Conservation (phyloP, 2,113 vertebrate species). For the Platichthys stellatus region DNA sequence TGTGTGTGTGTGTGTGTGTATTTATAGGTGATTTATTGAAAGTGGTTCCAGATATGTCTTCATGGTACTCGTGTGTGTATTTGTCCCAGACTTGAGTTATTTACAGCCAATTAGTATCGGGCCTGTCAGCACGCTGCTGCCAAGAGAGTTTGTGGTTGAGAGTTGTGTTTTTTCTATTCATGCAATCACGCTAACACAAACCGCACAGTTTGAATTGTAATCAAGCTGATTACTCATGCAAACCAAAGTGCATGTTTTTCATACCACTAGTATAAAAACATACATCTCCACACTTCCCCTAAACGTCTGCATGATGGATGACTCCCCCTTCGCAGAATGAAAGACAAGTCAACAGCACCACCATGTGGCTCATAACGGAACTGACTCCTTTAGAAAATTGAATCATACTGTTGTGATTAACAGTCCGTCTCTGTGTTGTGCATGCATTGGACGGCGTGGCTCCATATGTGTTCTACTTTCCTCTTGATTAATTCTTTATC, state of each 20-base stretch:
- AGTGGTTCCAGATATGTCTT: constrained; percentile 18
- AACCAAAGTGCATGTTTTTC: constrained; percentile 15
- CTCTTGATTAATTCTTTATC: not conserved
- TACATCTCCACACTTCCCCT: not conserved
- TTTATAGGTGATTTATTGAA: constrained; percentile 62
- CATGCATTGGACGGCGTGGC: not conserved
- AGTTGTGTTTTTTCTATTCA: not conserved
- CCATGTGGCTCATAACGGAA: constrained; percentile 52
- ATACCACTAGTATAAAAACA: not conserved
- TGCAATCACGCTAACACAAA: not conserved
- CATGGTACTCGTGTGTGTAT: constrained; percentile 15
- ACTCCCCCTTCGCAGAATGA: not conserved
- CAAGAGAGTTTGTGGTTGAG: not conserved
- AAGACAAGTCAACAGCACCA: constrained; percentile 37
- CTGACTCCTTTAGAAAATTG: not conserved
- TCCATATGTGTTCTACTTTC: not conserved
- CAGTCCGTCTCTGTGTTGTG: constrained; percentile 22
- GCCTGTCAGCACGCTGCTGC: constrained; percentile 26
- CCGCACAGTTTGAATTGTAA: not conserved
- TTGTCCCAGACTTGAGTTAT: constrained; percentile 38
- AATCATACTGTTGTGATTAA: not conserved
- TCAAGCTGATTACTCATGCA: not conserved
- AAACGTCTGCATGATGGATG: not conserved
- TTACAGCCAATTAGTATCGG: constrained; percentile 34
- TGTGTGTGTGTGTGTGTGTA: constrained; percentile 22